Conservation (phyloP, 2,113 vertebrate species). For the Taurulus bubalis region DNA sequence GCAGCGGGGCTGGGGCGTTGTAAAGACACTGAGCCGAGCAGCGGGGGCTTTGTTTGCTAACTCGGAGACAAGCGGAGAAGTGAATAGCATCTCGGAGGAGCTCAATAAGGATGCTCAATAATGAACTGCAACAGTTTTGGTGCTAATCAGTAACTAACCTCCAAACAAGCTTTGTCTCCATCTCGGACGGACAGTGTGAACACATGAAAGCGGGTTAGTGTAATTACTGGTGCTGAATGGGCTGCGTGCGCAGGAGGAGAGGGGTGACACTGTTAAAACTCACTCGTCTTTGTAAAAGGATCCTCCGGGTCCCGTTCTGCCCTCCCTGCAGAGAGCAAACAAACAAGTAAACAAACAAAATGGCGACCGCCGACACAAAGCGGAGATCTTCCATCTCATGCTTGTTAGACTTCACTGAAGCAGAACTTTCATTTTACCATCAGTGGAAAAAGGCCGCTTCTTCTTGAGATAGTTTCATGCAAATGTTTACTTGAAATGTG, state of each 20-base stretch:
- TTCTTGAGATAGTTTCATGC: neutral
- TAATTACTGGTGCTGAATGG: constrained; percentile 65
- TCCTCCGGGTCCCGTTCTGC: constrained; percentile 32
- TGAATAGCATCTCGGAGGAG: constrained; percentile 67
- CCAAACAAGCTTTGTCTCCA: constrained; percentile 63
- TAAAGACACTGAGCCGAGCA: constrained; percentile 72
- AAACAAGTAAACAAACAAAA: constrained; percentile 74
- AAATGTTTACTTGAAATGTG: neutral
- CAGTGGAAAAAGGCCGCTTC: neutral
- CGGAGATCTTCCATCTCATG: neutral
- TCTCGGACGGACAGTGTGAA: constrained; percentile 45
- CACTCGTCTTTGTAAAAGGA: constrained; percentile 50
- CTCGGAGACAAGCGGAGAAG: constrained; percentile 66
- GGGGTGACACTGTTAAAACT: constrained; percentile 48
- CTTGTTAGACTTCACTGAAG: neutral
- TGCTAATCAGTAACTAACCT: constrained; percentile 79
- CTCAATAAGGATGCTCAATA: constrained; percentile 73
- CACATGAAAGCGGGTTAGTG: constrained; percentile 56
- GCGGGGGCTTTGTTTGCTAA: constrained; percentile 74
- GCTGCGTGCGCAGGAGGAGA: constrained; percentile 33
- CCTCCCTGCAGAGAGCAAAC: constrained; percentile 29
- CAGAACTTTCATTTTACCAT: neutral
- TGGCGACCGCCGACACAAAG: neutral
- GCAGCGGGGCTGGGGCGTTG: constrained; percentile 50
- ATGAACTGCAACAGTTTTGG: constrained; percentile 75